Conservation (phyloP, 2,113 vertebrate species). For the Brachypodius melanocephalos region DNA sequence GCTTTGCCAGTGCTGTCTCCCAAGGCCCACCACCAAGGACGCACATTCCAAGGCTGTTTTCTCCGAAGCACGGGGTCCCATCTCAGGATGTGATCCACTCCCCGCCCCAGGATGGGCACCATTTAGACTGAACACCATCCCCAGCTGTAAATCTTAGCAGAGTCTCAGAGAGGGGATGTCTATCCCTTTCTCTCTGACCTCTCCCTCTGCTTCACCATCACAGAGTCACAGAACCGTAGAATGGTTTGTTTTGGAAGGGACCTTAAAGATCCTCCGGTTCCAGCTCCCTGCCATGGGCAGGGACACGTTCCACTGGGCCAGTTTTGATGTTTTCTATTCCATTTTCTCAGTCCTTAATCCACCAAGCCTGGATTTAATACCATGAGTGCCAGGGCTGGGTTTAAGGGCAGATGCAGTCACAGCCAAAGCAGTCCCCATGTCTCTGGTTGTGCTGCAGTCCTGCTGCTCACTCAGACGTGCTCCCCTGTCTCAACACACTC, state of each 20-base stretch:
- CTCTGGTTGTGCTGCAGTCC: not conserved
- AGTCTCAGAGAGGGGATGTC: not conserved
- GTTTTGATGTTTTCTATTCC: not conserved
- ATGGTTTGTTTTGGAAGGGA: not conserved
- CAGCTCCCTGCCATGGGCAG: not conserved
- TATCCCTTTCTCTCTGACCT: not conserved
- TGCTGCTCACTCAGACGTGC: not conserved
- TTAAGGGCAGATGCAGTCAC: not conserved
- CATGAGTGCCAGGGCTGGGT: not conserved
- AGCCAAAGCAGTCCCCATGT: not conserved
- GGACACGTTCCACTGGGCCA: not conserved
- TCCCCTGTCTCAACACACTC: not conserved
- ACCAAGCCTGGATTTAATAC: not conserved
- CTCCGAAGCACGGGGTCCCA: fast-evolving
- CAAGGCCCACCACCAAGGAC: not conserved
- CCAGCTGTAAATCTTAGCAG: not conserved
- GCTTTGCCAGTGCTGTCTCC: not conserved
- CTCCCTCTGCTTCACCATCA: not conserved
- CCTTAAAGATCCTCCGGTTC: not conserved
- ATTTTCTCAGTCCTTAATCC: not conserved
- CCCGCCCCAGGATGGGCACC: fast-evolving
- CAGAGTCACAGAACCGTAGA: not conserved
- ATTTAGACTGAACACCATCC: not conserved
- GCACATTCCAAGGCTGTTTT: not conserved
- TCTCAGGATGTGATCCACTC: fast-evolving